Conservation (phyloP, 1,140 invertebrate species). For the Heliconius hewitsoni region DNA sequence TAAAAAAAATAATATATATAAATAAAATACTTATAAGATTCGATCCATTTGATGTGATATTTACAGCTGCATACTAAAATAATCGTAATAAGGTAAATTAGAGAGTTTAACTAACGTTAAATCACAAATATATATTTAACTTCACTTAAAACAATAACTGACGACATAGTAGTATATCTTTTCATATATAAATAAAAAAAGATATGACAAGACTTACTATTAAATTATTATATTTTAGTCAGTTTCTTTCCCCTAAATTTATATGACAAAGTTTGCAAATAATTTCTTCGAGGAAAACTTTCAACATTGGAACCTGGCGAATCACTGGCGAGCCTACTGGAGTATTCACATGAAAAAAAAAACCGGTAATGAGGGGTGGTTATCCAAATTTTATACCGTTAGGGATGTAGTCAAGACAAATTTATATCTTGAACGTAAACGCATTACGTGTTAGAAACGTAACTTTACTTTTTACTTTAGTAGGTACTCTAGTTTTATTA, state of each 20-base stretch:
- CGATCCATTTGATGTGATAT: no score
- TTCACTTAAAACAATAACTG: not conserved
- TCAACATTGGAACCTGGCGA: slow-evolving; percentile 46
- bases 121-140: not conserved
- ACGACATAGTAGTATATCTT: not conserved
- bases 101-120: not conserved
- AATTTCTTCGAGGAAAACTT: slow-evolving; percentile 25
- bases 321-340: slow-evolving; percentile 59
- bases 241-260: not conserved
- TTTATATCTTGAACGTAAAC: slow-evolving; percentile 23
- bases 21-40: no score
- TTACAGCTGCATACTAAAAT: no score
- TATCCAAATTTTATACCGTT: slow-evolving; percentile 57
- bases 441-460: slow-evolving; percentile 10
- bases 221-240: slow-evolving; percentile 11
- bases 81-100: no score
- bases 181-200: no score
- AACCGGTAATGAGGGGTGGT: slow-evolving; percentile 62
- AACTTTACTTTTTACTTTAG: slow-evolving; percentile 22
- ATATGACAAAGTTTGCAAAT: slow-evolving; percentile 32
- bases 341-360: slow-evolving; percentile 60
- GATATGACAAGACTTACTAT: no score
- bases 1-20: no score
- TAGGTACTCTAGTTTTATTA: not conserved
- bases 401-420: slow-evolving; percentile 46